Evolutionary conservation across 2,888 invertebrate genomes (phyloP), one percentile per base, ranked within the genome.

Genomic region (Hanleya hanleyi): DNA sequence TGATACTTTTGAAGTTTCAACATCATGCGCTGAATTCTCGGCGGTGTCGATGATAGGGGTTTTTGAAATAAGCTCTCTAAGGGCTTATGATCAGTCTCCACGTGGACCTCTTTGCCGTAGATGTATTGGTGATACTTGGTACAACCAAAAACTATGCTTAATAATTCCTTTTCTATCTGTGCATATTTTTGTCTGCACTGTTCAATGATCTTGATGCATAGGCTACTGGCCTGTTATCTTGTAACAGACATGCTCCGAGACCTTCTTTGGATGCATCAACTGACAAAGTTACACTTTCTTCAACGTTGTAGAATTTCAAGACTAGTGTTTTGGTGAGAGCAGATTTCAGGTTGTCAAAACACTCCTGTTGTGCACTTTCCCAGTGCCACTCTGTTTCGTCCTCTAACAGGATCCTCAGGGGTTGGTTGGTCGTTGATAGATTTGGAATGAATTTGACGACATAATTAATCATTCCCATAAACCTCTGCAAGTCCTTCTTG

Each of bases 81-180:
- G 5, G 70, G 70, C 67, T 70, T 70, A 33, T 70, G 70, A 35
- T 70, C 67, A n/a, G 67, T 41, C 29, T 38, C 32, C n/a, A 70
- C 49, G 12, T 18, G 22, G 4, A 68, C n/a, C 3, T 36, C 15
- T 62, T 35, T 69, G 4, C 69, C 62, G 12, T 61, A 51, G 15
- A 69, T n/a, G 37, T 69, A 64, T 7, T 69, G 37, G 12, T 69
- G 57, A 37, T 62, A 69, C 18, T 33, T 29, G 7, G 9, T 38
- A 35, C 37, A 35, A 7, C 12, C 69, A 64, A 66, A 66, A 7
- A 66, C 67, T 9, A 69, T 69, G 18, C 26, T 62, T 41, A 62
- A 33, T n/a, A 62, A 32, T 26, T 69, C 69, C 33, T 36, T 61
- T 26, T n/a, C n/a, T n/a, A n/a, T n/a, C n/a, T n/a, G n/a, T n/a